phyloP scores from a whole-genome alignment of 2,888 invertebrate genomes.

The Cerastis rubricosa region DNA sequence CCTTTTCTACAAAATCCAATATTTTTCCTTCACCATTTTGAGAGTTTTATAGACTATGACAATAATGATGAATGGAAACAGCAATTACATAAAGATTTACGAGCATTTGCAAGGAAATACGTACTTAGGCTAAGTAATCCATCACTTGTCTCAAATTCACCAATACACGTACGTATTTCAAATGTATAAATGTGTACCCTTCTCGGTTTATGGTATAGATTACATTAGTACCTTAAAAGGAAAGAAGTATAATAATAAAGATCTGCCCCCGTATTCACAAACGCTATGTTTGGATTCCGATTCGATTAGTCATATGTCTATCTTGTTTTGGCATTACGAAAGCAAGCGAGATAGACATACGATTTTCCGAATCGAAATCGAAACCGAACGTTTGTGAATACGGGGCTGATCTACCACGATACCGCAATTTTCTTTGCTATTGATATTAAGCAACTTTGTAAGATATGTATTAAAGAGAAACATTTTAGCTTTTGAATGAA shows the following conservation, averaged over 20 bases:
- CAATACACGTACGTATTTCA: conserved; percentile 7
- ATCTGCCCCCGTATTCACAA: no score
- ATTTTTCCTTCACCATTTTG: background rate
- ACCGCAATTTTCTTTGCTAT: conserved; percentile 23
- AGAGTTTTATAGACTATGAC: background rate
- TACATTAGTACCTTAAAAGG: conserved; percentile 14
- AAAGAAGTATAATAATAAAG: conserved; percentile 4
- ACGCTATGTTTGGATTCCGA: no score
- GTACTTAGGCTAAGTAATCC: conserved; percentile 8
- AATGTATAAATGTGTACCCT: conserved; percentile 13
- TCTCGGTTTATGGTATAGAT: conserved; percentile 15
- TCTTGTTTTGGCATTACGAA: no score
- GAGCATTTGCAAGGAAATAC: conserved; percentile 1
- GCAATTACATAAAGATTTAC: conserved; percentile 22
- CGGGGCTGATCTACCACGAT: conserved; percentile 8
- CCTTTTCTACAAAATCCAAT: no score
- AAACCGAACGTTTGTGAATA: no score
- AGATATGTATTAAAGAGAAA: background rate
- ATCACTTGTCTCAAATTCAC: conserved; percentile 27
- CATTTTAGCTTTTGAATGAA: background rate
- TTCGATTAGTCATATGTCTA: no score
- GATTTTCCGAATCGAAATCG: no score
- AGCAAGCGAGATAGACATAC: no score
- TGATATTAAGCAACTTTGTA: conserved; percentile 13
- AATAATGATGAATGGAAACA: conserved; percentile 24